A percentile compares a stretch with the other conserved stretches of the same genome.
Evolutionary conservation across 2,888 invertebrate species (phyloP).

Genomic region (Mycalesis mineus): DNA sequence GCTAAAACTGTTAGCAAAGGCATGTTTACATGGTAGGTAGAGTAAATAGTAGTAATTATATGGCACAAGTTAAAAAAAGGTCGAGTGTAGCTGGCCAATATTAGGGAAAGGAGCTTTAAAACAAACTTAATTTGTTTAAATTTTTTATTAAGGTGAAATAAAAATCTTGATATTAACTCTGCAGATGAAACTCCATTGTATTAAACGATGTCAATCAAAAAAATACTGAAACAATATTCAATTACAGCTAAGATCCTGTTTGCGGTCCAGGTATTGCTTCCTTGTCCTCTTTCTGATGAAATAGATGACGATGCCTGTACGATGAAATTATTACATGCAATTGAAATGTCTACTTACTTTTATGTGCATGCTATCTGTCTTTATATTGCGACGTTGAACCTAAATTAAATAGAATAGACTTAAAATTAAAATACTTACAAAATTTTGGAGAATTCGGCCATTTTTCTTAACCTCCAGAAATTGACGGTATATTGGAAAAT

Average conservation of each 20-base stretch:
- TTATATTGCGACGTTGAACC: background rate
- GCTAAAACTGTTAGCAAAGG: too few relatives aligned
- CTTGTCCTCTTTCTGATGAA: background rate
- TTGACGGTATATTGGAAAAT: background rate
- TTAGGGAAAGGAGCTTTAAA: background rate
- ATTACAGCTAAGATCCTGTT: slow-evolving; percentile 6
- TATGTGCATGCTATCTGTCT: background rate
- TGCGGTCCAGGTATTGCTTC: background rate
- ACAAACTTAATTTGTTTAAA: background rate
- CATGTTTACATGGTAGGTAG: too few relatives aligned
- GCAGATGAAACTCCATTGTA: slow-evolving; percentile 8
- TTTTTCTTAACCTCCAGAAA: background rate
- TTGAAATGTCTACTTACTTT: background rate
- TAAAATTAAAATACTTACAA: slow-evolving; percentile 12
- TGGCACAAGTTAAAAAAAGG: background rate
- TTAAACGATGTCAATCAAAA: slow-evolving; percentile 9
- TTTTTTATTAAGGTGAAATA: slow-evolving; percentile 13
- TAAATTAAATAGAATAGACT: background rate
- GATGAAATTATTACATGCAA: background rate
- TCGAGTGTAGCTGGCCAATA: background rate
- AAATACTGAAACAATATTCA: slow-evolving; percentile 19
- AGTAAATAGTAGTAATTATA: too few relatives aligned
- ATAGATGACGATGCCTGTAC: background rate
- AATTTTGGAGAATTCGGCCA: background rate
- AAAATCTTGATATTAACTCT: slow-evolving; percentile 9